phyloP scores from a whole-genome alignment of 2,888 invertebrate genomes.

The Clepsis dumicolana region DNA sequence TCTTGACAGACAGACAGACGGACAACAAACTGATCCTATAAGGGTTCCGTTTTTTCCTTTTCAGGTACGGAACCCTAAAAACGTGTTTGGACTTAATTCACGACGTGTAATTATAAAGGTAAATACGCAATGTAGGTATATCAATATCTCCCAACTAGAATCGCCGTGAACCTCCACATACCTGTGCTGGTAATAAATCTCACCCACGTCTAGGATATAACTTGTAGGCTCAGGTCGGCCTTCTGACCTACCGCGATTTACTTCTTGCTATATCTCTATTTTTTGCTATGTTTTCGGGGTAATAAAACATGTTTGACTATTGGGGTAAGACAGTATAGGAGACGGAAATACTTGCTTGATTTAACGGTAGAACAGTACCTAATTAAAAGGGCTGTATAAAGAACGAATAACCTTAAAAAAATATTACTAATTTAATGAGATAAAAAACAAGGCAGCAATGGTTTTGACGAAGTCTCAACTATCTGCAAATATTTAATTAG shows the following conservation, averaged over 20 bases:
- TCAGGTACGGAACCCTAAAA: no score
- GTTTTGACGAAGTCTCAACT: no score
- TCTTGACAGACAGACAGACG: no score
- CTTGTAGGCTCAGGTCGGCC: conserved; percentile 48
- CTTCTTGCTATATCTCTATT: conserved; percentile 27
- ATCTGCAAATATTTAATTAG: no score
- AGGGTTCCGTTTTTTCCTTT: no score
- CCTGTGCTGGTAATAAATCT: conserved; percentile 18
- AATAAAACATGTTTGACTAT: conserved; percentile 9
- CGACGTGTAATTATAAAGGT: background rate
- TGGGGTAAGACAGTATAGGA: background rate
- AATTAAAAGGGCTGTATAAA: no score
- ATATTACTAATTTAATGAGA: no score
- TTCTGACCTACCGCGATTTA: conserved; percentile 46
- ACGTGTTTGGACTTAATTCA: no score
- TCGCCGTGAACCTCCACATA: background rate
- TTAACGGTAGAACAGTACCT: no score
- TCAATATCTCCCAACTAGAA: background rate
- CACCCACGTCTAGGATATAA: conserved; percentile 41
- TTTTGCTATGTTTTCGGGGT: background rate
- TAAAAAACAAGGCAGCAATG: no score
- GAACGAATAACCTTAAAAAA: no score
- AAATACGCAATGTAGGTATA: background rate
- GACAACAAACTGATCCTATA: no score
- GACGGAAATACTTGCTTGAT: background rate